Conservation (phyloP, 2,797 vertebrate species). For the Pteronotus mesoamericanus region DNA sequence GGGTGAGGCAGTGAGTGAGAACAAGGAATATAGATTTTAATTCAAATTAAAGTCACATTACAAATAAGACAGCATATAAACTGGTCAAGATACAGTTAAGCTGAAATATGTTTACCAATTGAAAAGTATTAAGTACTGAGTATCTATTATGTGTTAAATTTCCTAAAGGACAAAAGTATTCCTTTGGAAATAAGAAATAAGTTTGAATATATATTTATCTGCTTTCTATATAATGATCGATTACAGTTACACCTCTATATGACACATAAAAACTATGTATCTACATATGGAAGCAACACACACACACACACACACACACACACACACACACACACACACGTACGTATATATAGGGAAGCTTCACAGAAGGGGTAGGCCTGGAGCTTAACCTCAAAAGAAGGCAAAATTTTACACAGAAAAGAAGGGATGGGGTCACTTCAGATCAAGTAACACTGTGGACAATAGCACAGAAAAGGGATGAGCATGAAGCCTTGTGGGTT, state of each 20-base stretch:
- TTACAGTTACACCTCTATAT: not conserved
- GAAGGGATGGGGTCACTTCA: not conserved
- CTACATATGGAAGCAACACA: not conserved
- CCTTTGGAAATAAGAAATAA: not conserved
- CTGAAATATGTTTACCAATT: not conserved
- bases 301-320: rapidly evolving
- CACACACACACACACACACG: not conserved
- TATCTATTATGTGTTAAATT: not conserved
- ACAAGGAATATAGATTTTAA: not conserved
- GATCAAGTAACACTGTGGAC: not conserved
- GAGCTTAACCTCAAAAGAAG: slow-evolving; percentile 9
- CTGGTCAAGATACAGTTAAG: not conserved
- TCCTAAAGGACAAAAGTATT: not conserved
- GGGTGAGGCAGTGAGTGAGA: not conserved
- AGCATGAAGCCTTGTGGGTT: not conserved
- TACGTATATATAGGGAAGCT: not conserved
- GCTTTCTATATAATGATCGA: not conserved
- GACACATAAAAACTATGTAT: not conserved
- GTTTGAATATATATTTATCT: not conserved
- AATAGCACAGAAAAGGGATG: not conserved
- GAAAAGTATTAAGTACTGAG: not conserved
- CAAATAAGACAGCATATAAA: not conserved
- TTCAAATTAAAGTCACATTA: not conserved
- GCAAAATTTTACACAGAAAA: not conserved
- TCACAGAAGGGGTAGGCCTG: not conserved